Evolutionary conservation across 1,140 invertebrate genomes (phyloP), one percentile per base, ranked within the genome.

Genomic region (Chironomus tepperi): DNA sequence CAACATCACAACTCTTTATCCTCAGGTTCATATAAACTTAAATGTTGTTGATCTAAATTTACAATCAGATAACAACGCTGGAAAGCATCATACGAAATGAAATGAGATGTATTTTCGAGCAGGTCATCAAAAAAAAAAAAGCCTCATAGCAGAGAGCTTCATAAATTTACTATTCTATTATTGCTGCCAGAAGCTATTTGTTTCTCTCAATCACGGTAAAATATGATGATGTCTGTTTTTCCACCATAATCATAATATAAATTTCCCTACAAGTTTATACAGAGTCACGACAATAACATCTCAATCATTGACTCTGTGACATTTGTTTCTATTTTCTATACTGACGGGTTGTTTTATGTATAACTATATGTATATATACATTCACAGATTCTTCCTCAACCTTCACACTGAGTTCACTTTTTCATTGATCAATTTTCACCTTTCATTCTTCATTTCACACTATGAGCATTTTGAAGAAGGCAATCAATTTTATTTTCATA

Each of bases 401-500:
- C n/a, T n/a, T n/a, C 47, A 57, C n/a, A 12, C 47, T 34, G n/a
- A 57, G 47, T 15, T 34, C 24, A 34, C 24, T 34, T 34, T 34
- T 34, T 34, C 24, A 34, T 34, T 34, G 24, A 34, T 34, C 24
- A 34, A 57, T 57, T 57, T 57, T 57, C 47, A 57, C 47, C 47
- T 57, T n/a, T n/a, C 47, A 57, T 8, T 57, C 47, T 12, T n/a
- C n/a, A n/a, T 57, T 57, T 15, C 47, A 57, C 47, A 57, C 47
- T 57, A 57, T 57, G 12, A 12, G 47, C 47, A n/a, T 12, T 57
- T 10, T 57, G 47, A 57, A 57, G 47, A 57, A 57, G 47, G 47
- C 47, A 57, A 57, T 57, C 47, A 57, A 57, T 57, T 57, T 57
- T 57, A 57, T 57, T 57, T 57, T 57, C 47, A 57, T 57, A 57